Conservation (phyloP, 92 coral and sea anemone species). For the Parazoanthus swiftii region DNA sequence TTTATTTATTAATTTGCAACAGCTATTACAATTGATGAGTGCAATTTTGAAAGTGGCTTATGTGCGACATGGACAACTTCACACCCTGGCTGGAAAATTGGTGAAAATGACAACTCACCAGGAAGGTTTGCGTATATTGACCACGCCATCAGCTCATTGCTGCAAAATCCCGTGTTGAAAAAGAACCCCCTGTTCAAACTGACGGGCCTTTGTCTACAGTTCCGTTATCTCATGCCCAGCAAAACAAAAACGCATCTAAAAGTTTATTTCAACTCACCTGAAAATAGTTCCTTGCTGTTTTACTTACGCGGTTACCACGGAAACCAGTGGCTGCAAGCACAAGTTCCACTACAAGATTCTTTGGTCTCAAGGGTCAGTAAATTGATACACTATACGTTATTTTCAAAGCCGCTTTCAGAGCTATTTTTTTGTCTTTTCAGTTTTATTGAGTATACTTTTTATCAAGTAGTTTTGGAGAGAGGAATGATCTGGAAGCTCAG, state of each 20-base stretch:
- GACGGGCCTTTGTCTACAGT: slow-evolving; percentile 55
- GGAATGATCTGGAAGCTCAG: neutral
- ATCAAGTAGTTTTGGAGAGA: neutral
- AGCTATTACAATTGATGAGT: slow-evolving; percentile 28
- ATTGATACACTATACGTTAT: neutral
- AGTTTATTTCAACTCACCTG: slow-evolving; percentile 24
- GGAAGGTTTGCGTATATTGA: slow-evolving; percentile 20
- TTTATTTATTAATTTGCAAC: neutral
- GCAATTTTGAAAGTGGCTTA: slow-evolving; percentile 40
- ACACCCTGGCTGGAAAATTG: slow-evolving; percentile 34
- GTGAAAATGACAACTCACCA: neutral
- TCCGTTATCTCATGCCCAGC: slow-evolving; percentile 52
- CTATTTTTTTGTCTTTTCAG: neutral
- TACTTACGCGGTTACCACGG: slow-evolving; percentile 68
- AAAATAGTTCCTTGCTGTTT: slow-evolving; percentile 40
- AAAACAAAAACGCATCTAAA: slow-evolving; percentile 39
- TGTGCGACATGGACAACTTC: slow-evolving; percentile 24
- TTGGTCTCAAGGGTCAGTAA: slow-evolving; percentile 42
- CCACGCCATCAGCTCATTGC: slow-evolving; percentile 18
- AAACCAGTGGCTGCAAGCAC: slow-evolving; percentile 52
- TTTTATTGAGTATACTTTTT: neutral
- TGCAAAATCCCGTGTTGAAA: slow-evolving; percentile 23
- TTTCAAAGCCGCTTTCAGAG: too few species aligned
- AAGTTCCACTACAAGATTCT: slow-evolving; percentile 45
- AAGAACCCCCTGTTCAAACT: neutral